Evolutionary conservation across 2,113 vertebrate species (phyloP), one percentile per base, ranked within the genome.

Genomic region (Dolichallabes microphthalmus): DNA sequence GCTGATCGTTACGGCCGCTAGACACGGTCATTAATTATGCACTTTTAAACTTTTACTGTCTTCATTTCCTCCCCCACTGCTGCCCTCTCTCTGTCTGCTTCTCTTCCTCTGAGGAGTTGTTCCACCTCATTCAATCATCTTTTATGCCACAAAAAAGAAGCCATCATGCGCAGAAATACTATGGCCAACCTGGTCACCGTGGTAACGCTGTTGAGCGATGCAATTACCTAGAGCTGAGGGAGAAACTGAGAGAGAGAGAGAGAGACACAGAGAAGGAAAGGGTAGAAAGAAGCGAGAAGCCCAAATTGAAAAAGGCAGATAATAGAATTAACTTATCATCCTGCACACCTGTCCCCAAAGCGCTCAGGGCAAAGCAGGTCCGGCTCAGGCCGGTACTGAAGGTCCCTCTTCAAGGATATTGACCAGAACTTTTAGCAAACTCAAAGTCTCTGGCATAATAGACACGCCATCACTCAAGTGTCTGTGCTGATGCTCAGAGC

Each of bases 241-340:
- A 57, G 68, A 83, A 57, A 71, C n/a, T 25, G 50, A 76, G 61
- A 10, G 82, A 83, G 66, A 11, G 63, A 52, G 20, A 11, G 63
- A 60, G 20, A 68, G n/a, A 11, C 14, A 82, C 15, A 2, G 57
- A 61, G 53, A 87, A 30, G 69, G 58, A 71, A 69, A 69, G 61
- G 32, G 22, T 57, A 50, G 58, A 75, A 75, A 84, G 30, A 64
- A 84, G 73, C 73, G 45, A 75, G n/a, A 35, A 32, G 25, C 57
- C 50, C 15, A 83, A 64, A 66, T 32, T 8, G 61, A 53, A 64
- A 76, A 77, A 25, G 32, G 14, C 60, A 27, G 39, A 83, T 87
- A 73, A 82, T 85, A 77, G 85, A 81, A 88, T 86, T 76, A 88
- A 84, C 82, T 82, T 87, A 86, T 87, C 82, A 85, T 78, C 78